Evolutionary conservation across 2,113 vertebrate species (phyloP), one percentile per base, ranked within the genome.

Genomic region (Pagrus major): DNA sequence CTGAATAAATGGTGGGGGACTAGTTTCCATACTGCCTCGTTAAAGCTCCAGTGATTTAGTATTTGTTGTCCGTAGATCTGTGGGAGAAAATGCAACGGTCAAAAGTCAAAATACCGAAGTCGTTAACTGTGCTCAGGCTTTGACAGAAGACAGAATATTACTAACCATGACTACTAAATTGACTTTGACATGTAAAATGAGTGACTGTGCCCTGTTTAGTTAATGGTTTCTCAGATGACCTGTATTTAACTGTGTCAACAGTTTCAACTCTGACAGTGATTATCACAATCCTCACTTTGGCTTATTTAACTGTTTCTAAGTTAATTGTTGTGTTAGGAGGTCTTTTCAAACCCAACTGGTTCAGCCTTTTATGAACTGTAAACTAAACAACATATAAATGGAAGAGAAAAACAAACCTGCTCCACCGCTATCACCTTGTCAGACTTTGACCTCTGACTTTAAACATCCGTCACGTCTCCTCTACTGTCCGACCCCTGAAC

Each of bases 371-470:
- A 72, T 42, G 33, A 41, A 42, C 49, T 51, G n/a, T 29, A 61
- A 41, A 15, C n/a, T n/a, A n/a, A n/a, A n/a, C n/a, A n/a, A n/a
- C n/a, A n/a, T 46, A 56, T 67, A 75, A 39, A 21, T 65, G 9
- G 31, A 18, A 66, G 37, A 59, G 20, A 73, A 46, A 11, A 67
- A n/a, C n/a, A n/a, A 51, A 41, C 5, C 52, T 33, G 44, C 31
- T 78, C 10, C 47, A 14, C 64, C 46, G 58, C 21, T 25, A 23
- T 65, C 65, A 58, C 37, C 44, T 78, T 63, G 80, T 84, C 75
- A 75, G 41, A 76, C 3, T 10, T 6, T 9, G 35, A 78, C 77
- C 78, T 89, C 54, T 84, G 80, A 39, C 86, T 41, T 63, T 5
- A 46, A 41, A 37, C 16, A 86, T 91, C 80, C 69, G 59, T 81